A percentile compares a stretch with the other conserved stretches of the same genome.
phyloP scores from a whole-genome alignment of 2,113 vertebrate species.

The Pachypanchax playfairii region DNA sequence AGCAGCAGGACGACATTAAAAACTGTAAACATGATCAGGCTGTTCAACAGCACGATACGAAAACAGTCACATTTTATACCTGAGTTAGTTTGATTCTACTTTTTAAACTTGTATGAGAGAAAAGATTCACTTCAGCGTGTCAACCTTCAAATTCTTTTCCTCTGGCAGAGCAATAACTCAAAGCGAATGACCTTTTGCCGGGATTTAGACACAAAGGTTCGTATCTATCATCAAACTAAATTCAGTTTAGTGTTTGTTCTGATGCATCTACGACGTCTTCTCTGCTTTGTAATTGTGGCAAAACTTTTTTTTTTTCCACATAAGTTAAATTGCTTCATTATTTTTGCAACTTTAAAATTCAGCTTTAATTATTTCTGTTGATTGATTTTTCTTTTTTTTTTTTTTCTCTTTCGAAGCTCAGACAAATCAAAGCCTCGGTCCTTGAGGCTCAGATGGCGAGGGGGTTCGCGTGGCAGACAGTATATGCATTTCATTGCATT shows the following conservation, averaged over 20 bases:
- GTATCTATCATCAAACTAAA: constrained; percentile 57
- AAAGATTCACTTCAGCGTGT: neutral
- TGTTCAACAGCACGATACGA: neutral
- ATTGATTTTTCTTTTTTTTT: constrained; percentile 37
- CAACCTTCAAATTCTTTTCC: neutral
- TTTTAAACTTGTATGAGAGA: constrained; percentile 17
- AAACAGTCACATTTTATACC: neutral
- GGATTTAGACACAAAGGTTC: constrained; percentile 42
- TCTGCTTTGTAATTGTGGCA: constrained; percentile 31
- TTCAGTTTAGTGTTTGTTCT: constrained; percentile 46
- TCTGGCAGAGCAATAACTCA: constrained; percentile 42
- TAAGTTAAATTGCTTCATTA: constrained; percentile 29
- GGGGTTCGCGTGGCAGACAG: constrained; percentile 15
- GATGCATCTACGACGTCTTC: constrained; percentile 52
- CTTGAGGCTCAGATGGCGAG: neutral
- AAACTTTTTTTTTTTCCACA: constrained; percentile 29
- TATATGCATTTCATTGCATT: constrained; percentile 28
- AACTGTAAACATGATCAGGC: neutral
- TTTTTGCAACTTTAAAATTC: constrained; percentile 27
- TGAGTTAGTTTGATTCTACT: constrained; percentile 30
- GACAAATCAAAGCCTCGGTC: constrained; percentile 20
- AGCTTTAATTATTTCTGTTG: constrained; percentile 23
- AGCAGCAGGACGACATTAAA: neutral
- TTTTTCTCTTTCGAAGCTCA: constrained; percentile 13
- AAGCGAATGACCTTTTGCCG: constrained; percentile 54